Percentiles rank a stretch among this genome's conserved stretches.
Conservation (phyloP, 2,797 vertebrate genomes). For the Sylvilagus floridanus region DNA sequence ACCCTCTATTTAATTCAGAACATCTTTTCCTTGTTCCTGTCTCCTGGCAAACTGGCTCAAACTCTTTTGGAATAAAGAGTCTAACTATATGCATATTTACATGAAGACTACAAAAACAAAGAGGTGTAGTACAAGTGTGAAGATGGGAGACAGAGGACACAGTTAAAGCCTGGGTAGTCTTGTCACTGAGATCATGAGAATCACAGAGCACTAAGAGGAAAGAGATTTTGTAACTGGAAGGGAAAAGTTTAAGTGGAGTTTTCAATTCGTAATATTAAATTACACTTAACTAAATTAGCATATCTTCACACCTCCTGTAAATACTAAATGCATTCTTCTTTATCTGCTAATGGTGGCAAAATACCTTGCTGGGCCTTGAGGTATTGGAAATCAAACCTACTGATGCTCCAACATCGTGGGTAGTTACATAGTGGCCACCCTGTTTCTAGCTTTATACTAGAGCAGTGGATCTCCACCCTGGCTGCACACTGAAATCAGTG, state of each 20-base stretch:
- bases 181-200: background rate
- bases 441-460: conserved; percentile 48
- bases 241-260: conserved; percentile 43
- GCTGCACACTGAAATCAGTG: background rate
- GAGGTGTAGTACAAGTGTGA: conserved; percentile 12
- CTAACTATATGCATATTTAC: background rate
- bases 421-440: conserved; percentile 19
- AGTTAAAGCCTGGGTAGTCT: conserved; percentile 25
- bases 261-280: conserved; percentile 58
- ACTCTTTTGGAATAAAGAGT: background rate
- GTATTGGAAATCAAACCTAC: conserved; percentile 54
- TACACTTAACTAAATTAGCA: conserved; percentile 52
- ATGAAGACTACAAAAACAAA: conserved; percentile 2
- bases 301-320: conserved; percentile 49
- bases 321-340: conserved; percentile 53
- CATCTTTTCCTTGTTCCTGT: background rate
- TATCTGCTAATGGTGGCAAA: conserved; percentile 42
- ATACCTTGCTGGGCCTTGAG: background rate
- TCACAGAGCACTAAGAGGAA: background rate
- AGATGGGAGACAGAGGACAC: background rate
- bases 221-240: conserved; percentile 11
- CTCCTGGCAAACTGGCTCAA: background rate
- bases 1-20: background rate
- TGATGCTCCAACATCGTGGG: background rate
- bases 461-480: background rate